These are phyloP conservation scores for Oncorhynchus gorbuscha DNA, from an alignment of 2,113 vertebrate species.

Conservation along the genomic window DNA sequence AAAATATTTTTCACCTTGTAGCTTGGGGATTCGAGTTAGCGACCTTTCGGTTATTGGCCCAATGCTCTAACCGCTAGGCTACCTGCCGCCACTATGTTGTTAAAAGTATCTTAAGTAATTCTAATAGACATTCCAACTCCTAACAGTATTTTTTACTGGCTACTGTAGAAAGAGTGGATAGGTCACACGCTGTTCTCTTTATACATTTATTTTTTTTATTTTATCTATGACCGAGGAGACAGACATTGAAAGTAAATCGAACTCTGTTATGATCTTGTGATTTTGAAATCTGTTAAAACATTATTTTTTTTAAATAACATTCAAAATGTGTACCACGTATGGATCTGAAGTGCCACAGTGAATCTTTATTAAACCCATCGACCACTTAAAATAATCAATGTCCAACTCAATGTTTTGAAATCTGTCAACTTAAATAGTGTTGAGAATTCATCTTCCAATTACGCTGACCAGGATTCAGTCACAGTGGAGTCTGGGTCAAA, in stretches of 20 bases:
- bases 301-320: background rate
- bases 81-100: constrained; percentile 1
- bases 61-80: too few relatives aligned
- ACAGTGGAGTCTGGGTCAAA: constrained; percentile 34
- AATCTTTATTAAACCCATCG: constrained; percentile 11
- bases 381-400: constrained; percentile 30
- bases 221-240: constrained; percentile 22
- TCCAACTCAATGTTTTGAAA: constrained; percentile 23
- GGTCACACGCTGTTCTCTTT: constrained; percentile 52
- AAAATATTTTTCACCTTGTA: too few relatives aligned
- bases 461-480: constrained; percentile 13
- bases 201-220: constrained; percentile 31
- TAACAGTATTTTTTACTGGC: background rate
- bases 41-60: too few relatives aligned
- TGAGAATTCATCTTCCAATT: constrained; percentile 31
- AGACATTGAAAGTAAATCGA: background rate
- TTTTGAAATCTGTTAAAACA: background rate
- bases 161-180: constrained; percentile 35
- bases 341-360: background rate
- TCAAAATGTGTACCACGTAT: background rate
- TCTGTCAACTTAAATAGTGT: constrained; percentile 32
- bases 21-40: too few relatives aligned
- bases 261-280: background rate
- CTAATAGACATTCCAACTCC: background rate
- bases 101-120: constrained; percentile 2